Evolutionary conservation across 1,140 invertebrate species (phyloP), one percentile per base, ranked within the genome.

Genomic region (Chironomus striatipennis): DNA sequence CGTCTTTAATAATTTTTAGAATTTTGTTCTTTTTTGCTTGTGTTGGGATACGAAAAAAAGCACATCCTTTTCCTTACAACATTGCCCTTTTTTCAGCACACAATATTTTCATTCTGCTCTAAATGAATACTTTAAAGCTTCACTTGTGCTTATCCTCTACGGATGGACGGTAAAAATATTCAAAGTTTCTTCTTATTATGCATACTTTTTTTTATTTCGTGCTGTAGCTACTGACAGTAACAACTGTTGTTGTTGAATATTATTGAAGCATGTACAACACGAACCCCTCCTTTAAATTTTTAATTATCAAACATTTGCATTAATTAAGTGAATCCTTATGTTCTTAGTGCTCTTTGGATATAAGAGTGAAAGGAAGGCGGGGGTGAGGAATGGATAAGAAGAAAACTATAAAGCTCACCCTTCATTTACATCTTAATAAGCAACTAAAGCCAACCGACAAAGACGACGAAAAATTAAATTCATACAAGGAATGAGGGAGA

Each of bases 251-350:
- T 34, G 24, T 34, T 34, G 24, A 34, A 34, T 34, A 34, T 34
- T 34, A 34, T 34, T 34, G 24, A 34, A n/a, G 9, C 47, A 57
- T 57, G 47, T 57, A 10, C 17, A 70, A 21, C 65, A 20, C 20
- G 65, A 18, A 18, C 18, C 65, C 65, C 17, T 21, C 18, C 65
- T 21, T 70, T 70, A 70, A 70, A 70, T 20, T 70, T 70, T 70
- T 70, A 70, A 70, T 70, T 70, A 70, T 70, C 65, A 70, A 57
- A 70, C 65, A 70, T 70, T 70, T 70, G 65, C 65, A 70, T 70
- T 70, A 70, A 70, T 70, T 70, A 70, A 70, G 65, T 70, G 65
- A 70, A 70, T 70, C 65, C 65, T 70, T 70, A 70, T 70, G 65
- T 70, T 18, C 24, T 34, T 34, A 34, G 24, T 34, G 24, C 24